These are phyloP conservation scores for Macrosoma leucophasiata DNA, from an alignment of 2,888 invertebrate genomes.

Conservation along the genomic window DNA sequence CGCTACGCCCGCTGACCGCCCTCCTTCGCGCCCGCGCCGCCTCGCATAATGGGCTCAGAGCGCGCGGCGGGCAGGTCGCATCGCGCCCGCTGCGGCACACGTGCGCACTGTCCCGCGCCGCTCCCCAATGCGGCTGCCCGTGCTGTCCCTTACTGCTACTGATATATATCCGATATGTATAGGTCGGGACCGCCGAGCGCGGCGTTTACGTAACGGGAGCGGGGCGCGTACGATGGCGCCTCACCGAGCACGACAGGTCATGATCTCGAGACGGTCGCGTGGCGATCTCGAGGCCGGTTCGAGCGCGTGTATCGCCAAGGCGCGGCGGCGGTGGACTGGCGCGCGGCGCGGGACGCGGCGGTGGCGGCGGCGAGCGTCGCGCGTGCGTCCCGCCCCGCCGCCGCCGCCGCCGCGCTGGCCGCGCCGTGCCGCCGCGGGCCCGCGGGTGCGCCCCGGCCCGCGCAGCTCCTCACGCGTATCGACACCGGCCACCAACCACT, in stretches of 20 bases:
- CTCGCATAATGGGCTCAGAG: conserved; percentile 40
- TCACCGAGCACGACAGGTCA: conserved; percentile 62
- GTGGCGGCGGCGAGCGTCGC: conserved; percentile 31
- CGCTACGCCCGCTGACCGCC: conserved; percentile 34
- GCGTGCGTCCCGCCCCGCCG: conserved; percentile 29
- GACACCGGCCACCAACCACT: conserved; percentile 63
- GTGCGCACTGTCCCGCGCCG: conserved; percentile 37
- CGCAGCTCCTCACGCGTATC: conserved; percentile 50
- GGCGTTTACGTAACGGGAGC: conserved; percentile 56
- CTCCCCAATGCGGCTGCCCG: conserved; percentile 33
- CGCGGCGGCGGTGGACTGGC: conserved; percentile 58
- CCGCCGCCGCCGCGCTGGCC: conserved; percentile 26
- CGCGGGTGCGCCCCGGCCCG: conserved; percentile 30
- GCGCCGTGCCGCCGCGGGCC: conserved; percentile 27
- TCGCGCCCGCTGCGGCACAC: conserved; percentile 51
- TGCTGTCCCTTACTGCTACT: conserved; percentile 24
- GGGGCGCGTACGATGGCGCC: conserved; percentile 51
- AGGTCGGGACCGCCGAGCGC: conserved; percentile 27
- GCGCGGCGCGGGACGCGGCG: too few relatives aligned
- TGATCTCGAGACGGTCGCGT: conserved; percentile 55
- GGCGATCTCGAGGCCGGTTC: conserved; percentile 44
- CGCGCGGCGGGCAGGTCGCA: conserved; percentile 39
- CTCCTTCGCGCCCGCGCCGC: conserved; percentile 34
- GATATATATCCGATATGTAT: conserved; percentile 40
- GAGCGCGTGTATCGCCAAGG: conserved; percentile 49